phyloP scores from a whole-genome alignment of 2,888 invertebrate species.

The Pollenia amentaria region DNA sequence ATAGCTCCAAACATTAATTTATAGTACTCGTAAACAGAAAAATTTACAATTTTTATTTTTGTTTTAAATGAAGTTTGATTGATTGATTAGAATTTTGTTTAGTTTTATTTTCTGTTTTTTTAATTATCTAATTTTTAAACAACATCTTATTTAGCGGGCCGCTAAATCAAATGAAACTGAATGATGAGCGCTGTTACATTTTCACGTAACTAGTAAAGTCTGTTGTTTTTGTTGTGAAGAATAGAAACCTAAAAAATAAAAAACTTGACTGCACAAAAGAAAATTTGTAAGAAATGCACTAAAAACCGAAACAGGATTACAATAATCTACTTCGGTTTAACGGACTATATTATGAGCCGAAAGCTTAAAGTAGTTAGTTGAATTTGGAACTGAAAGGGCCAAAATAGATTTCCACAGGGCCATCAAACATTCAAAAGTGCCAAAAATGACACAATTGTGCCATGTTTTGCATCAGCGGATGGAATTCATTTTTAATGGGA shows the following conservation, averaged over 20 bases:
- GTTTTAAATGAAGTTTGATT: constrained; percentile 77
- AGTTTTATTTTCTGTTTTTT: constrained; percentile 73
- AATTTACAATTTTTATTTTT: constrained; percentile 29
- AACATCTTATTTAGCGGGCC: constrained; percentile 75
- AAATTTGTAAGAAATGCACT: too few species aligned
- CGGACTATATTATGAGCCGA: too few species aligned
- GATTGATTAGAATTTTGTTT: constrained; percentile 84
- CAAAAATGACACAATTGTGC: too few species aligned
- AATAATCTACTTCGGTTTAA: too few species aligned
- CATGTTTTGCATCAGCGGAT: too few species aligned
- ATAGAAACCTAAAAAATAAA: neutral
- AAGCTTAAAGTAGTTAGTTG: too few species aligned
- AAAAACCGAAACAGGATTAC: too few species aligned
- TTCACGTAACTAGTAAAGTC: neutral
- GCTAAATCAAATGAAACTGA: constrained; percentile 60
- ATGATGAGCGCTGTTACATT: constrained; percentile 66
- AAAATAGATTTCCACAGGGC: too few species aligned
- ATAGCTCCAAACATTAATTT: constrained; percentile 10
- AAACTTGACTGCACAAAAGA: too few species aligned
- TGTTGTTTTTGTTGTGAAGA: neutral
- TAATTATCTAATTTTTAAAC: constrained; percentile 83
- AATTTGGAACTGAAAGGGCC: too few species aligned
- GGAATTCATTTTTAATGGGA: too few species aligned
- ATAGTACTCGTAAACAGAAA: neutral
- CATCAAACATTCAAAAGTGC: too few species aligned